A percentile compares a stretch with the other conserved stretches of the same genome.
phyloP scores from a whole-genome alignment of 2,888 invertebrate species.

The Mesopsocus fuscifrons region DNA sequence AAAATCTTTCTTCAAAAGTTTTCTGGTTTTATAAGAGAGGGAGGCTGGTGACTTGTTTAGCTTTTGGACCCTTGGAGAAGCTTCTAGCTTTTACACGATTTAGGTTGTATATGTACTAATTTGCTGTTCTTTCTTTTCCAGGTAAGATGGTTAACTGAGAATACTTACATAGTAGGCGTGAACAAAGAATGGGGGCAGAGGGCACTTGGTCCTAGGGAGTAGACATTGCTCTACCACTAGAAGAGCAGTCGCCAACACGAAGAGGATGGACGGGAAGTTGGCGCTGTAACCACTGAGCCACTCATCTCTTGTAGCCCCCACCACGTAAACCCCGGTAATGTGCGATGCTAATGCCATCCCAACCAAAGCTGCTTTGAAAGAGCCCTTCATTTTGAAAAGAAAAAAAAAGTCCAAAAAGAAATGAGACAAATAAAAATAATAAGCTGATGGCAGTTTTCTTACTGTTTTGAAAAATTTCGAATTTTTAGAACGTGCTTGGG shows the following conservation, averaged over 20 bases:
- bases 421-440: too few species aligned
- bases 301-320: constrained; percentile 2
- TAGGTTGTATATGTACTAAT: too few species aligned
- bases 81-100: too few species aligned
- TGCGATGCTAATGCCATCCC: neutral
- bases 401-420: too few species aligned
- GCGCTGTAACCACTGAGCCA: constrained; percentile 3
- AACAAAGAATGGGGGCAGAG: neutral
- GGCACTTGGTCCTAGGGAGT: neutral
- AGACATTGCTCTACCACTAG: neutral
- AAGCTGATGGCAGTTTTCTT: too few species aligned
- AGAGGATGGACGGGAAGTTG: constrained; percentile 2
- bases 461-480: too few species aligned
- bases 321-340: neutral
- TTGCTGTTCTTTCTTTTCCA: too few species aligned
- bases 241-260: constrained; percentile 2
- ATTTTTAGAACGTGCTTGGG: too few species aligned
- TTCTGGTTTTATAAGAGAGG: too few species aligned
- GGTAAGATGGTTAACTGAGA: too few species aligned
- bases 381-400: too few species aligned
- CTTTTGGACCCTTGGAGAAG: neutral
- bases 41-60: neutral
- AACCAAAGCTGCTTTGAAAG: neutral
- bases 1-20: too few species aligned
- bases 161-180: constrained; percentile 4